Percentiles rank a stretch among this genome's conserved stretches.
Conservation (phyloP, 2,888 invertebrate species). For the Limnephilus rhombicus region DNA sequence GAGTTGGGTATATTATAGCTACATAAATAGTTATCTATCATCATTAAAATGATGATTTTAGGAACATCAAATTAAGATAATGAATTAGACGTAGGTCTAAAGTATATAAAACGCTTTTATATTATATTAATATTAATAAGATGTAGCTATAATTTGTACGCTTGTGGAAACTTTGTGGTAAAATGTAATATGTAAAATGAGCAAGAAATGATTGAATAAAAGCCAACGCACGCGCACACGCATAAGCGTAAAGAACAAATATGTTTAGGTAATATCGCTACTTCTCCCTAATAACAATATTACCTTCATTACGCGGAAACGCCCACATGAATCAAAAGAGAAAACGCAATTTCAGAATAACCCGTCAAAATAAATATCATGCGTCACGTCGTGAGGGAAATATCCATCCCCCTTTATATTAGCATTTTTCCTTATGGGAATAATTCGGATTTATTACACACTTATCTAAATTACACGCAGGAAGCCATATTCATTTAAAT, state of each 20-base stretch:
- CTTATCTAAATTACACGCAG: slow-evolving; percentile 49
- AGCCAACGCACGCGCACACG: background rate
- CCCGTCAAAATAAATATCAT: slow-evolving; percentile 15
- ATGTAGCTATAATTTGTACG: too few species aligned
- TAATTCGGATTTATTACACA: slow-evolving; percentile 50
- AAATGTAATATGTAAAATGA: background rate
- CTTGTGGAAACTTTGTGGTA: too few species aligned
- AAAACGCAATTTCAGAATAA: slow-evolving; percentile 33
- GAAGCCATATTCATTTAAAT: slow-evolving; percentile 56
- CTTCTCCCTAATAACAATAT: background rate
- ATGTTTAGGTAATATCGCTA: background rate
- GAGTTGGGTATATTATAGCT: too few species aligned
- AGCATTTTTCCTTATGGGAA: slow-evolving; percentile 44
- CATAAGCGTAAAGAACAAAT: background rate
- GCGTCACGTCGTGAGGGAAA: slow-evolving; percentile 8
- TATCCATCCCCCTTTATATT: slow-evolving; percentile 28
- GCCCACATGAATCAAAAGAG: slow-evolving; percentile 27
- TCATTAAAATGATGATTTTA: too few species aligned
- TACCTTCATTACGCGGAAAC: background rate
- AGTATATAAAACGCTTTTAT: too few species aligned
- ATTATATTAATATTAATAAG: too few species aligned
- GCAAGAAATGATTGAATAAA: background rate
- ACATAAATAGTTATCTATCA: too few species aligned
- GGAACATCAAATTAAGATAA: too few species aligned
- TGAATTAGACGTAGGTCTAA: too few species aligned